Evolutionary conservation across 2,113 vertebrate genomes (phyloP).

Genomic region (Megaceryle maxima): DNA sequence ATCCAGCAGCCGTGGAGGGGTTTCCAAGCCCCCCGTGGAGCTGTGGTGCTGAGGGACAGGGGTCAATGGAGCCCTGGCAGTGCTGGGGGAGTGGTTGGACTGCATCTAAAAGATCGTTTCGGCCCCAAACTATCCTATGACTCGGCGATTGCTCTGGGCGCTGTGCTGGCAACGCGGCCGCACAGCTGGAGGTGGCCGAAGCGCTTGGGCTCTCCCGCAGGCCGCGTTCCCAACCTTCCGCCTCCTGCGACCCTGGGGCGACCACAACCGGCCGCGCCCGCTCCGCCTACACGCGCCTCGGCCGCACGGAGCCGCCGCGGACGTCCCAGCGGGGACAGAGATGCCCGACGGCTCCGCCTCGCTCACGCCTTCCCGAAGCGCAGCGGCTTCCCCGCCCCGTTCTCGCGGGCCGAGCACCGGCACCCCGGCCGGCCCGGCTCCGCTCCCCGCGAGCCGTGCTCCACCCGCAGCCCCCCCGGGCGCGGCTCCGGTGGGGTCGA

Average conservation of each 20-base stretch:
- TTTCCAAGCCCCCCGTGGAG: background rate
- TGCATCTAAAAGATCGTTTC: background rate
- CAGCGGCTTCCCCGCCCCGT: background rate
- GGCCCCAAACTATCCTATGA: too few species aligned
- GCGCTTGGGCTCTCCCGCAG: background rate
- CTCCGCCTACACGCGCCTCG: accelerated
- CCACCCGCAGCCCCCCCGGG: background rate
- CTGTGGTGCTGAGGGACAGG: background rate
- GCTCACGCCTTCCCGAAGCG: accelerated
- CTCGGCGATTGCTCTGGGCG: background rate
- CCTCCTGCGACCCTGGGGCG: background rate
- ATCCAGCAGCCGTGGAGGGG: too few species aligned
- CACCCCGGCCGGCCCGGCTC: background rate
- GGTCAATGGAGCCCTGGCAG: background rate
- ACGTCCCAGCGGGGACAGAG: accelerated
- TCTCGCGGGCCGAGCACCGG: background rate
- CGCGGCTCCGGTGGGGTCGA: background rate
- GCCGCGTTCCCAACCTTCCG: background rate
- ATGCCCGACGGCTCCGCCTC: accelerated
- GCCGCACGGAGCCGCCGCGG: too few species aligned
- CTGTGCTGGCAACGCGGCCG: accelerated
- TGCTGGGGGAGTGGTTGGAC: background rate
- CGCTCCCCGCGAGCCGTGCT: background rate
- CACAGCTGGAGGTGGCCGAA: background rate
- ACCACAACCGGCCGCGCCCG: accelerated